Conservation (phyloP, 1,140 invertebrate genomes). For the Tetramorium simillimum region DNA sequence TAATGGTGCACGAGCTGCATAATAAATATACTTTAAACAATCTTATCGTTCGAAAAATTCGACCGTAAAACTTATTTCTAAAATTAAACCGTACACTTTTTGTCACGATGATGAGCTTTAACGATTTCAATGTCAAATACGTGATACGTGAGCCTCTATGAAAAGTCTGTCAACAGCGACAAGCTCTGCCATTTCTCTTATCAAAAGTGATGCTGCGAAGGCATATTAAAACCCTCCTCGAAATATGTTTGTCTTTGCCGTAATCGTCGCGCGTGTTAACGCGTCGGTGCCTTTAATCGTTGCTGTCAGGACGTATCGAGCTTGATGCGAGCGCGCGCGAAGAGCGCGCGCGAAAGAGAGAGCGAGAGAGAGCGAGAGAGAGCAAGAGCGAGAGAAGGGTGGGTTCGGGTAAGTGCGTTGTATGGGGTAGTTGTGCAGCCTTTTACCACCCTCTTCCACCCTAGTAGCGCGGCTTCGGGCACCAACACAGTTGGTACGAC, state of each 20-base stretch:
- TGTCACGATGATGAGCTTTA: not conserved
- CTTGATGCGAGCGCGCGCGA: slow-evolving; percentile 43
- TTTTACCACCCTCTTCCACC: slow-evolving; percentile 77
- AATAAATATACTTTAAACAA: slow-evolving; percentile 20
- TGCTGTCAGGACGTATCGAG: slow-evolving; percentile 53
- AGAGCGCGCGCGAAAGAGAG: slow-evolving; percentile 4
- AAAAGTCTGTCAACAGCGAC: slow-evolving; percentile 5
- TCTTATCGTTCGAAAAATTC: not conserved
- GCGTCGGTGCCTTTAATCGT: slow-evolving; percentile 58
- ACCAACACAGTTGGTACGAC: slow-evolving; percentile 60
- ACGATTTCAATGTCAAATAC: slow-evolving; percentile 13
- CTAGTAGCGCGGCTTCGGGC: slow-evolving; percentile 55
- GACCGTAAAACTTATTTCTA: not conserved
- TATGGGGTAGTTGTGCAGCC: slow-evolving; percentile 69
- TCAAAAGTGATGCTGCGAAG: not conserved
- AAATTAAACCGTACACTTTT: not conserved
- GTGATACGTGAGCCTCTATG: not conserved
- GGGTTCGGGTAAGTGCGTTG: slow-evolving; percentile 77
- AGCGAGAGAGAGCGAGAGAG: not conserved
- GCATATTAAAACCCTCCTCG: slow-evolving; percentile 19
- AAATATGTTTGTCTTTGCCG: slow-evolving; percentile 56
- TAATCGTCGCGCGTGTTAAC: slow-evolving; percentile 56
- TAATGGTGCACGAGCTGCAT: not conserved
- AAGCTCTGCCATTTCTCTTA: not conserved
- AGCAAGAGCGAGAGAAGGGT: slow-evolving; percentile 14